Evolutionary conservation across 2,797 vertebrate genomes (phyloP).

Genomic region (Ispidina lecontei): DNA sequence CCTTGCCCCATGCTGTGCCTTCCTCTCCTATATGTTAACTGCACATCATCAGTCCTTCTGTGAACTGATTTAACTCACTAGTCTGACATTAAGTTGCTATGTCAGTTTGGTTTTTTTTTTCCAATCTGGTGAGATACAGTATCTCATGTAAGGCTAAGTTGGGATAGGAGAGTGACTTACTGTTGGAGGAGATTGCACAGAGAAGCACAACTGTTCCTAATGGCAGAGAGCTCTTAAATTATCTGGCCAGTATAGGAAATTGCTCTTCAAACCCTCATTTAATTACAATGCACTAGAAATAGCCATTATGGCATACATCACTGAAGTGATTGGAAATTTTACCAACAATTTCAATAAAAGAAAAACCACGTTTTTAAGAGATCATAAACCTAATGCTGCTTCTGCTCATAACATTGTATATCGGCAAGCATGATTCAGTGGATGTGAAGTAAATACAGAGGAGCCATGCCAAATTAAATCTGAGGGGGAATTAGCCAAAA

Average conservation of each 20-base stretch:
- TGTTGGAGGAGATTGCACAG: neutral
- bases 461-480: neutral
- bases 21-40: neutral
- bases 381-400: neutral
- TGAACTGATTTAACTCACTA: neutral
- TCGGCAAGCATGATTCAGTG: neutral
- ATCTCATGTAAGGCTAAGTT: neutral
- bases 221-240: neutral
- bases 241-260: neutral
- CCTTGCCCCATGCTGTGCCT: neutral
- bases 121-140: neutral
- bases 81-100: neutral
- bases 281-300: neutral
- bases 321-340: neutral
- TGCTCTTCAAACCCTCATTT: neutral
- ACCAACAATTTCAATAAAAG: neutral
- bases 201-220: neutral
- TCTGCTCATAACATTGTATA: neutral
- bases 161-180: fast-evolving
- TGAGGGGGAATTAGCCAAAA: neutral
- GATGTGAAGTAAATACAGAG: neutral
- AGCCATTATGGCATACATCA: neutral
- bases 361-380: neutral
- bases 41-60: fast-evolving
- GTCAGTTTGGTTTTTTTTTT: neutral